Conservation (phyloP, 2,888 invertebrate genomes). For the Mystacides longicornis region DNA sequence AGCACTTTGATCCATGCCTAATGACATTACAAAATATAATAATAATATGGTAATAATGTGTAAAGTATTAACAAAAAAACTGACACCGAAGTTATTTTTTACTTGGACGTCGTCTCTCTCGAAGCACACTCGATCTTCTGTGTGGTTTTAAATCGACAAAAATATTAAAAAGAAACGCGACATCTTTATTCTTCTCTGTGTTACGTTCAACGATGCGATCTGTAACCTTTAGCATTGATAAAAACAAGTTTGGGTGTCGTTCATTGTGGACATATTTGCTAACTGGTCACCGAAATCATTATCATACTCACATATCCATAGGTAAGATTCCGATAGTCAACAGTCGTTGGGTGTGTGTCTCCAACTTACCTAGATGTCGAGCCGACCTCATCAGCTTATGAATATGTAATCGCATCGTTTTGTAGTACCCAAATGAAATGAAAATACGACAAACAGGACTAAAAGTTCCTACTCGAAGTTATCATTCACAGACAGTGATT, state of each 20-base stretch:
- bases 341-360: too few species aligned
- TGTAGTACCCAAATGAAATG: too few species aligned
- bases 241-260: constrained; percentile 1
- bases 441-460: too few species aligned
- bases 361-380: too few species aligned
- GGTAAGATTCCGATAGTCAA: too few species aligned
- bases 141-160: background rate
- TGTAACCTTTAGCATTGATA: constrained; percentile 1
- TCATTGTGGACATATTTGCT: background rate
- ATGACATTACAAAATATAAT: background rate
- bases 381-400: too few species aligned
- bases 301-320: background rate
- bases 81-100: background rate
- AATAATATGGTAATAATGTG: background rate
- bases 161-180: background rate
- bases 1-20: background rate
- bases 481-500: too few species aligned
- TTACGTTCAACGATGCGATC: background rate
- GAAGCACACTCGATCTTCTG: background rate
- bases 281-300: background rate
- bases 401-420: too few species aligned
- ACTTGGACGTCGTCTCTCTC: background rate
- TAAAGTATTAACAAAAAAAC: background rate
- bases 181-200: background rate
- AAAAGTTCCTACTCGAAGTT: too few species aligned